These are phyloP conservation scores for Orussus abietinus DNA, from an alignment of 1,140 invertebrate genomes.

Conservation along the genomic window DNA sequence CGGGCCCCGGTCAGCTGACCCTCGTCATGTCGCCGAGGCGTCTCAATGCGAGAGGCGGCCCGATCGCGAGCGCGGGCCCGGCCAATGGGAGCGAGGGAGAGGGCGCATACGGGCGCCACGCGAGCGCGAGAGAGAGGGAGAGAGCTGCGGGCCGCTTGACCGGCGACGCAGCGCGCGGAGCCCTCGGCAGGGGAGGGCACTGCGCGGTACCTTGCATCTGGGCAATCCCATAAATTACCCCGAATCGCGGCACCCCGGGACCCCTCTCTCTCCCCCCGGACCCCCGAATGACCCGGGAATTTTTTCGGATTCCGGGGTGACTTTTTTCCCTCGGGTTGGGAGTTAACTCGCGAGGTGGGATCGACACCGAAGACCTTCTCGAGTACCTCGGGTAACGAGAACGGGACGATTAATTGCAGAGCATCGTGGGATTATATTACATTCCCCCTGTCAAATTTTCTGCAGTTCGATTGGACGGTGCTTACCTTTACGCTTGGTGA, in stretches of 20 bases:
- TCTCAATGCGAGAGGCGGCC: conserved; percentile 39
- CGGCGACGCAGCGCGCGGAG: conserved; percentile 16
- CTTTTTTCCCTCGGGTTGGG: conserved; percentile 1
- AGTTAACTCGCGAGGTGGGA: too few relatives aligned
- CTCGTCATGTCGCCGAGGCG: conserved; percentile 47
- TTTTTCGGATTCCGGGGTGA: neutral
- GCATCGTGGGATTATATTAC: too few relatives aligned
- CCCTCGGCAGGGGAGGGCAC: conserved; percentile 12
- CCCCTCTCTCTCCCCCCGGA: conserved; percentile 10
- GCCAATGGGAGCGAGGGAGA: conserved; percentile 1
- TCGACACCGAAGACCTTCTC: too few relatives aligned
- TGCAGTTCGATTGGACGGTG: too few relatives aligned
- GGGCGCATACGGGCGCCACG: conserved; percentile 4
- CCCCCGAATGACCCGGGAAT: conserved; percentile 8
- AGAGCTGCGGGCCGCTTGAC: conserved; percentile 25
- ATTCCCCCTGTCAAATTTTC: too few relatives aligned
- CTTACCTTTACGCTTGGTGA: too few relatives aligned
- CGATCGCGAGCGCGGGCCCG: conserved; percentile 5
- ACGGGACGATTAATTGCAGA: too few relatives aligned
- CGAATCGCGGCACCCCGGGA: conserved; percentile 7
- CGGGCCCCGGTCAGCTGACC: conserved; percentile 40
- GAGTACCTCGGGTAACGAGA: too few relatives aligned
- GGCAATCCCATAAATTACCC: conserved; percentile 42
- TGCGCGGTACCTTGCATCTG: conserved; percentile 31
- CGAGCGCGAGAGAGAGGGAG: conserved; percentile 7